phyloP scores from a whole-genome alignment of 53 echinoderm and acorn worm species.

The Arbacia lixula region DNA sequence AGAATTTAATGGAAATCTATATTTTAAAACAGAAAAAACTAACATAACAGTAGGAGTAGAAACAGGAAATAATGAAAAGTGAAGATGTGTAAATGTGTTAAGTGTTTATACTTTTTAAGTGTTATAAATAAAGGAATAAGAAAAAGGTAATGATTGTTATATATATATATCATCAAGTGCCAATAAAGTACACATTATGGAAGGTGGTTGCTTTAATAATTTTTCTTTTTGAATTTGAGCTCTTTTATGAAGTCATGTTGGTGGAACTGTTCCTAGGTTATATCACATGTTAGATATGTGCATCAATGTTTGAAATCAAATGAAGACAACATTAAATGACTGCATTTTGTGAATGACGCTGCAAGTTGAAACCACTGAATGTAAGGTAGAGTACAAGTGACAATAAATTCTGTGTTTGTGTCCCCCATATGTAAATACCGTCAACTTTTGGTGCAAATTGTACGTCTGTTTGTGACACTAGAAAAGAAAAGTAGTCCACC shows the following conservation, averaged over 20 bases:
- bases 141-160: conserved; percentile 29
- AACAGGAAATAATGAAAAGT: conserved; percentile 11
- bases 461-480: not conserved
- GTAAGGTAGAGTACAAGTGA: too few relatives aligned
- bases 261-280: conserved; percentile 49
- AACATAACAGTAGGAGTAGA: conserved; percentile 30
- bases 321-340: conserved; percentile 11
- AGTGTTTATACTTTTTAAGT: conserved; percentile 38
- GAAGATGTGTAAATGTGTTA: conserved; percentile 54
- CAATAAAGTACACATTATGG: conserved; percentile 51
- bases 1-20: conserved; percentile 53
- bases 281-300: conserved; percentile 32
- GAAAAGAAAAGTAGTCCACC: conserved; percentile 36
- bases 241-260: conserved; percentile 24
- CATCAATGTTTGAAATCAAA: conserved; percentile 26
- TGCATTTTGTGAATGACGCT: conserved; percentile 45
- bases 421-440: conserved; percentile 33
- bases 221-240: conserved; percentile 29
- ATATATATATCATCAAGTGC: conserved; percentile 55
- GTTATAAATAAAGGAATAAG: conserved; percentile 43
- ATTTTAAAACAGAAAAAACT: conserved; percentile 44
- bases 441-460: not conserved
- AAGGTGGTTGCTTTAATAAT: conserved; percentile 43
- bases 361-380: conserved; percentile 27
- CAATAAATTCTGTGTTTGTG: not conserved